Evolutionary conservation across 2,888 invertebrate genomes (phyloP).

Genomic region (Apodemia hepburni): DNA sequence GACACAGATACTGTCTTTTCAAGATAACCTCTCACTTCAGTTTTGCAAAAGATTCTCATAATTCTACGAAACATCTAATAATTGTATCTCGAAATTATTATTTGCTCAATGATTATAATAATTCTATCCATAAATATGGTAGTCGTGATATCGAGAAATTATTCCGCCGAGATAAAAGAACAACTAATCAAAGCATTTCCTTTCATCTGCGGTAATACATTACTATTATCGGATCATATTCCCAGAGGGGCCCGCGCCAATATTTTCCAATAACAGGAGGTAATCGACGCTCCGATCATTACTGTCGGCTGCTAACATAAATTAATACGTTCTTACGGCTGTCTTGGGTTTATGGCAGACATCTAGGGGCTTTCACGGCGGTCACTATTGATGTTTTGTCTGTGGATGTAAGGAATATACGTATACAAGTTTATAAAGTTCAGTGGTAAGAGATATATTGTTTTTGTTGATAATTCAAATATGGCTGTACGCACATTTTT

Average conservation of each 20-base stretch:
- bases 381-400: slow-evolving; percentile 33
- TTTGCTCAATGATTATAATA: too few species aligned
- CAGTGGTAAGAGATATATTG: too few species aligned
- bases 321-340: slow-evolving; percentile 55
- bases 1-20: too few species aligned
- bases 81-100: too few species aligned
- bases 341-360: slow-evolving; percentile 27
- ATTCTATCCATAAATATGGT: slow-evolving; percentile 3
- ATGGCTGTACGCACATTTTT: too few species aligned
- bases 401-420: too few species aligned
- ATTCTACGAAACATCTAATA: too few species aligned
- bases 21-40: too few species aligned
- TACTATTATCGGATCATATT: slow-evolving; percentile 31
- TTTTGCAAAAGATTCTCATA: too few species aligned
- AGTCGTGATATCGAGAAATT: slow-evolving; percentile 9
- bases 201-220: slow-evolving; percentile 22
- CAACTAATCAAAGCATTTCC: slow-evolving; percentile 16
- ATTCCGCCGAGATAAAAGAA: slow-evolving; percentile 16
- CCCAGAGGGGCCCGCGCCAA: slow-evolving; percentile 39
- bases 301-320: slow-evolving; percentile 70
- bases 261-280: slow-evolving; percentile 71
- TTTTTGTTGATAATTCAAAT: too few species aligned
- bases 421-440: too few species aligned
- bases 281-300: slow-evolving; percentile 69
- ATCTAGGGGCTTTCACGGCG: slow-evolving; percentile 32